Conservation (phyloP, 2,113 vertebrate species). For the Rallus limicola region DNA sequence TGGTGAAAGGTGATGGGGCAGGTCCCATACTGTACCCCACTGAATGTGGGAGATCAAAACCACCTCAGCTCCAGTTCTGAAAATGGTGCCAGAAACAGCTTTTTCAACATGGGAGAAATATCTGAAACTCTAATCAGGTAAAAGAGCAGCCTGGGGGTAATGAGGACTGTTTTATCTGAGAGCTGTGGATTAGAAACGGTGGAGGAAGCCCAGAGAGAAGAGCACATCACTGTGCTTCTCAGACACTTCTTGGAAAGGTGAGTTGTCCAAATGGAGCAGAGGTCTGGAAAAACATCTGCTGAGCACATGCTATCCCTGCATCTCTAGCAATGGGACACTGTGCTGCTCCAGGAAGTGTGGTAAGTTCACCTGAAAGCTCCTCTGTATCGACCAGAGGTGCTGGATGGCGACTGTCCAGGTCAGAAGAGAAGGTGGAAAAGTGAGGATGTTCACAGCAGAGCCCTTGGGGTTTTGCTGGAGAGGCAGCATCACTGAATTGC, state of each 20-base stretch:
- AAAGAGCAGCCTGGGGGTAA: background rate
- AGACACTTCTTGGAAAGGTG: background rate
- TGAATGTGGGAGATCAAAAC: background rate
- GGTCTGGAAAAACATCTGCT: background rate
- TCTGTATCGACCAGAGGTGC: background rate
- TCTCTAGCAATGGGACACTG: background rate
- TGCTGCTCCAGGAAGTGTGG: background rate
- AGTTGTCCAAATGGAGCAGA: background rate
- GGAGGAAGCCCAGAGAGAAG: background rate
- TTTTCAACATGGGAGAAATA: background rate
- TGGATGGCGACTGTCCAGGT: fast-evolving
- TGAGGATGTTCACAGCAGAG: too few species aligned
- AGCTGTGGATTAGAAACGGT: background rate
- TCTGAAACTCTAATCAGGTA: background rate
- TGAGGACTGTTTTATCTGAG: background rate
- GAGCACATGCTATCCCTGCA: background rate
- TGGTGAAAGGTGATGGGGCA: background rate
- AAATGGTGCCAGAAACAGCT: background rate
- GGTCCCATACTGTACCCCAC: background rate
- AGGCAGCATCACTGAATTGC: background rate
- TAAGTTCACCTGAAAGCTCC: background rate
- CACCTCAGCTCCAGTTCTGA: background rate
- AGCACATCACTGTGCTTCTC: background rate
- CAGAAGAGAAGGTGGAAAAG: background rate
- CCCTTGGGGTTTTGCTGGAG: background rate